These are phyloP conservation scores for Drosophila triauraria DNA, from an alignment of 1,140 invertebrate genomes.

Conservation along the genomic window DNA sequence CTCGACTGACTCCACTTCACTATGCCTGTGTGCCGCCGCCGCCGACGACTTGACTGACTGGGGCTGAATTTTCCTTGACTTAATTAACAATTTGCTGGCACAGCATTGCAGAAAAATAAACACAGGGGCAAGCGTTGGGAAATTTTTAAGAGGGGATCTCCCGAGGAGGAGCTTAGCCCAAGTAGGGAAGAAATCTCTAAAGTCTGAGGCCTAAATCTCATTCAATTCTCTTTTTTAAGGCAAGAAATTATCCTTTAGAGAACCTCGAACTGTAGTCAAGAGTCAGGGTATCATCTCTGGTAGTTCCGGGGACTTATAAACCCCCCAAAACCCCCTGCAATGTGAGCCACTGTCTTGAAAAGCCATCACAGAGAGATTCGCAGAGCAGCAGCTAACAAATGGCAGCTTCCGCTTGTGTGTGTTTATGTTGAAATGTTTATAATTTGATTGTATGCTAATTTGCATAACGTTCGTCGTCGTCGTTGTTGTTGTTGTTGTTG, in stretches of 20 bases:
- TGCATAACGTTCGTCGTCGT: constrained; percentile 39
- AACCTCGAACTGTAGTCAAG: not conserved
- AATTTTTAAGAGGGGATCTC: not conserved
- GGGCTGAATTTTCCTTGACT: constrained; percentile 59
- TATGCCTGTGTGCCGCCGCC: constrained; percentile 13
- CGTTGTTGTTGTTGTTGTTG: constrained; percentile 12
- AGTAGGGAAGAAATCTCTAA: not conserved
- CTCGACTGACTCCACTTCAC: constrained; percentile 16
- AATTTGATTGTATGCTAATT: constrained; percentile 79
- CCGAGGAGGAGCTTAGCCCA: not conserved
- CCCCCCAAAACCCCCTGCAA: not conserved
- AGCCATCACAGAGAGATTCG: constrained; percentile 25
- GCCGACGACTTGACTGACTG: constrained; percentile 33
- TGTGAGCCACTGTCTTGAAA: constrained; percentile 10
- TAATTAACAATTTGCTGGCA: constrained; percentile 71
- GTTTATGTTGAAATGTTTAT: constrained; percentile 72
- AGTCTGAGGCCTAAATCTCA: not conserved
- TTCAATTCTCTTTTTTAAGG: not conserved
- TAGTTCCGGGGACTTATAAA: rapidly evolving
- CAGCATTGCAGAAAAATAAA: constrained; percentile 34
- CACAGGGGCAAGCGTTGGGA: not conserved
- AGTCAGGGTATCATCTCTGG: no score
- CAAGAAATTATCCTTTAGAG: no score
- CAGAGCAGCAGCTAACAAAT: constrained; percentile 53
- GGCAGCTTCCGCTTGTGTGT: constrained; percentile 65